phyloP scores from a whole-genome alignment of 2,113 vertebrate genomes.

The Halcyon malimbica region DNA sequence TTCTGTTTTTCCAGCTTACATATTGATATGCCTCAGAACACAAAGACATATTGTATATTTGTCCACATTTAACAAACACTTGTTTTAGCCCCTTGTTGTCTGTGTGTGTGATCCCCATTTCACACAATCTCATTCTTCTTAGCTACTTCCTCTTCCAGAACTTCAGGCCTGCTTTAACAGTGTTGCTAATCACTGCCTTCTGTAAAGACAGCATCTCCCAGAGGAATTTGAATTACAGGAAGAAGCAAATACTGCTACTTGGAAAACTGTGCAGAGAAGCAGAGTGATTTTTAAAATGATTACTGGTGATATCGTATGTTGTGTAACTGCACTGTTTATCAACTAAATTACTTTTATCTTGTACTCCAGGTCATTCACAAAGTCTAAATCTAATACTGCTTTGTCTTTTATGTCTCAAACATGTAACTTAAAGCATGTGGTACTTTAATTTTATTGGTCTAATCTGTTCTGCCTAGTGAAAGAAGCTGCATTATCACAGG shows the following conservation, averaged over 20 bases:
- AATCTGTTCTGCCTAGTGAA: background rate
- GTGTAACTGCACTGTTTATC: constrained; percentile 15
- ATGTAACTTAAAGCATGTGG: background rate
- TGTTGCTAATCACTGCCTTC: background rate
- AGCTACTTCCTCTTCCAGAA: background rate
- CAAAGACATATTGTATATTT: background rate
- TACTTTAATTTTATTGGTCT: background rate
- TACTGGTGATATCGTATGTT: background rate
- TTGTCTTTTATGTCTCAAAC: background rate
- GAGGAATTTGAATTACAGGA: background rate
- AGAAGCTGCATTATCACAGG: background rate
- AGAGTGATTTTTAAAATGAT: constrained; percentile 19
- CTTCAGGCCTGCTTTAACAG: background rate
- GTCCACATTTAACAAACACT: background rate
- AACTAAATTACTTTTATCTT: constrained; percentile 22
- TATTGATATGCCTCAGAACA: background rate
- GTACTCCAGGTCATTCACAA: background rate
- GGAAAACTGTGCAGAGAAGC: background rate
- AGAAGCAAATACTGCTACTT: background rate
- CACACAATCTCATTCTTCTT: background rate
- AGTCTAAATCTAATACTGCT: constrained; percentile 11
- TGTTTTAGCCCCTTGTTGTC: background rate
- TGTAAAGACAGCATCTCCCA: background rate
- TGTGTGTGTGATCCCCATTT: background rate
- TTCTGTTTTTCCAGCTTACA: background rate